Evolutionary conservation across 2,888 invertebrate species (phyloP), one percentile per base, ranked within the genome.

Genomic region (Drosophila macrospina): DNA sequence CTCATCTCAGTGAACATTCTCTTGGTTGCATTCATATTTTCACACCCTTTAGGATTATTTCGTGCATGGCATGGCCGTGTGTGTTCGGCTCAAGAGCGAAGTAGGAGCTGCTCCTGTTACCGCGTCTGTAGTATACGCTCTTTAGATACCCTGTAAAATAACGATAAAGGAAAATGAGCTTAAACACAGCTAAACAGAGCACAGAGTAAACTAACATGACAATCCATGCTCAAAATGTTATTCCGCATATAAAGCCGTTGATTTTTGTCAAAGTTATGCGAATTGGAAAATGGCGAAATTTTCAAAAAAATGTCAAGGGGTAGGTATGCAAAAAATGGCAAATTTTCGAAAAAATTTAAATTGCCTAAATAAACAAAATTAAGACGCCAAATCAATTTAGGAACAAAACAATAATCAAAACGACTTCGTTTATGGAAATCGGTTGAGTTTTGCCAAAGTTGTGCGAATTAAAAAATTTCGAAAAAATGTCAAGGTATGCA

Each of bases 1-100:
- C 42, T 24, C 61, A 48, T 47, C 54, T 30, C 60, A 61, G 47
- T 61, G 60, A 57, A 45, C 56, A 60, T 79, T 69, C 81, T 80
- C 47, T 7, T 83, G 66, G 71, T 54, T 86, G 86, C 86, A 83
- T 86, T 86, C 84, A 83, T 74, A 79, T 87, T 84, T 87, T 87
- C 87, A 84, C 84, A 86, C 84, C 84, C 87, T 87, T 86, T 85
- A 84, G 87, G 85, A 87, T 78, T 80, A 82, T 80, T 85, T 80
- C 85, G 82, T 70, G 84, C 85, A 86, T 81, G 73, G 74, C 78
- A 70, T 68, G 61, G 61, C 47, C 66, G 44, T 74, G 74, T 74
- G 69, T 54, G 47, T 57, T 56, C 64, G 37, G 30, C 74, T 78
- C 70, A 79, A 79, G 80, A 64, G 68, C 56, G 48, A 48, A 57